Base-by-base conservation (phyloP, 2,888 invertebrate genomes). In the Bedellia somnulentella region DNA sequence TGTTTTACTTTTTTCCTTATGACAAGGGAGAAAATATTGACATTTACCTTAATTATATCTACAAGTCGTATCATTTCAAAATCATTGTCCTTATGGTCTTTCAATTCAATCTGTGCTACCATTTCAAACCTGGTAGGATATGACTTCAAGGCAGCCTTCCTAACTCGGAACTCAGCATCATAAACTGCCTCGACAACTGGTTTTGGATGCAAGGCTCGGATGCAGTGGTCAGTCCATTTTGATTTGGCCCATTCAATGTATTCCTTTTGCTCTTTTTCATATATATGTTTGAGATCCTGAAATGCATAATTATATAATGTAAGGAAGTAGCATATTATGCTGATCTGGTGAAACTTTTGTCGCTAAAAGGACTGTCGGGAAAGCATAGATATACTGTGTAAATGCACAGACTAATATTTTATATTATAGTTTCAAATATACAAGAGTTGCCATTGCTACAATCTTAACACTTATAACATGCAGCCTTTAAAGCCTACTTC, bases 71-170 rank as follows among this genome's bases (percentile, higher is more conserved):
- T 29, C 31, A 60, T 36, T 12, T 56, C 47, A 39, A 48, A 66
- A 0, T 36, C 24, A 2, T 35, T 30, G 5, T 41, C 44, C 1
- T 30, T 50, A 2, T 70, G 34, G 0, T 60, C 50, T n/a, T n/a
- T n/a, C n/a, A n/a, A n/a, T n/a, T n/a, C n/a, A 39, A 75, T 61
- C 26, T 70, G 70, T 1, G 66, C 71, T 0, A 53, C 71, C 37
- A 66, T 29, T 4, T 41, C 36, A 35, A 50, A 68, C 0, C 33
- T 38, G 27, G 52, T 57, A 0, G 67, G 64, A n/a, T 55, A 52
- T 1, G 50, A 45, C 10, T 45, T 37, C 32, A 67, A 31, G 16
- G 49, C 44, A 2, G 44, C 44, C 0, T 49, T 49, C 17, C 41
- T 48, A 33, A 64, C 37, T 36, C 55, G 54, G 35, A 52, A 62